A percentile compares a stretch with the other conserved stretches of the same genome.
These are phyloP conservation scores for Yponomeuta plumbellus DNA, from an alignment of 2,888 invertebrate genomes.

Conservation along the genomic window DNA sequence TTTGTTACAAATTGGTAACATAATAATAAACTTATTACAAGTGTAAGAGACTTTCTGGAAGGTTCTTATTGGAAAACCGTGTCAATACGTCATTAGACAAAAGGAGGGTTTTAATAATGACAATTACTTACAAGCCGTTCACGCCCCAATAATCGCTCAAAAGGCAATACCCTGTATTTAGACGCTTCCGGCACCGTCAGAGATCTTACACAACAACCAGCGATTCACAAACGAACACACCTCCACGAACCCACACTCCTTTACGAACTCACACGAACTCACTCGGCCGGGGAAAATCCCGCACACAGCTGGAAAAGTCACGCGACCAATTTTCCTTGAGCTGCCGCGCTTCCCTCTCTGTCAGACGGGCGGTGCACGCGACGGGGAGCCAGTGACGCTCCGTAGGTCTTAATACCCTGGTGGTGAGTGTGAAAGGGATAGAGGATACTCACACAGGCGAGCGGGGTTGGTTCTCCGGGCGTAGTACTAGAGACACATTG, in stretches of 20 bases:
- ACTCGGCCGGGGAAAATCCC: constrained; percentile 53
- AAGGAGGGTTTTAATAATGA: background rate
- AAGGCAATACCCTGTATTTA: background rate
- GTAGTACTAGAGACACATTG: constrained; percentile 77
- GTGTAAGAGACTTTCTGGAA: background rate
- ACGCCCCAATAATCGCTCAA: background rate
- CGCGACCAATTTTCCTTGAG: constrained; percentile 34
- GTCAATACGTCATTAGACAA: background rate
- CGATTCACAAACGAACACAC: constrained; percentile 39
- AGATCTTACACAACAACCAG: background rate
- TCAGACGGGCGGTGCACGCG: background rate
- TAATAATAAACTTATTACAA: too few relatives aligned
- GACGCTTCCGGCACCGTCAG: background rate
- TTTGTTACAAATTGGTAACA: too few relatives aligned
- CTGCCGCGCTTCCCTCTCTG: constrained; percentile 35
- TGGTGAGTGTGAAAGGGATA: constrained; percentile 27
- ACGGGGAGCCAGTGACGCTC: background rate
- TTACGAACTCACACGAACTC: constrained; percentile 35
- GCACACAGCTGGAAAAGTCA: constrained; percentile 34
- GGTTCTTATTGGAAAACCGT: background rate
- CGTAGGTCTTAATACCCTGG: constrained; percentile 10
- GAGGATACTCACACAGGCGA: constrained; percentile 43
- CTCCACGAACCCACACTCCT: constrained; percentile 39
- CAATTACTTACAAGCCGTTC: constrained; percentile 1
- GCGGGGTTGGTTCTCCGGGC: constrained; percentile 48